A percentile compares a stretch with the other conserved stretches of the same genome.
Conservation (phyloP, 2,888 invertebrate genomes). For the Ennomos erosarius region DNA sequence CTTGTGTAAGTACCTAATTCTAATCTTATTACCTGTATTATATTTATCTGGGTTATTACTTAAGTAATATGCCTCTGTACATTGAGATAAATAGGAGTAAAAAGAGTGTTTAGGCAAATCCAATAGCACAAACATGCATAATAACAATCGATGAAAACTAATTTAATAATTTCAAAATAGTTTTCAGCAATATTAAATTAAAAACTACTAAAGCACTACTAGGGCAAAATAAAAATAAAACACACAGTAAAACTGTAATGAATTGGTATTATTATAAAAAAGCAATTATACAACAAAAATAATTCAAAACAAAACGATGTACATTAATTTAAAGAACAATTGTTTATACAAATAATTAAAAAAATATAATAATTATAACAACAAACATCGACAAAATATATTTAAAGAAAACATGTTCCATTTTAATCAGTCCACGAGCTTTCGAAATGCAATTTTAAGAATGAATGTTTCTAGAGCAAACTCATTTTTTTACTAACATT, state of each 20-base stretch:
- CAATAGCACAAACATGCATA: slow-evolving; percentile 75
- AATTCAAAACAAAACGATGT: slow-evolving; percentile 91
- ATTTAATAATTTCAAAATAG: slow-evolving; percentile 59
- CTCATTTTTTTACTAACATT: slow-evolving; percentile 67
- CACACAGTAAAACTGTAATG: slow-evolving; percentile 89
- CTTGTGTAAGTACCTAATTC: too few species aligned
- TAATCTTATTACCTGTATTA: too few species aligned
- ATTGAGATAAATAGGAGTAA: neutral
- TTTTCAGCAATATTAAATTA: slow-evolving; percentile 50
- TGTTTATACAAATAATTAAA: slow-evolving; percentile 89
- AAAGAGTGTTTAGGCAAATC: slow-evolving; percentile 43
- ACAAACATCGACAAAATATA: slow-evolving; percentile 86
- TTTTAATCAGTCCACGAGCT: slow-evolving; percentile 80
- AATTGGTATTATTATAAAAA: slow-evolving; percentile 90
- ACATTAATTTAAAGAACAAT: slow-evolving; percentile 91
- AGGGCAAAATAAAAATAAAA: slow-evolving; percentile 83
- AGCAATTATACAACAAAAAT: slow-evolving; percentile 91
- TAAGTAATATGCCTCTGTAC: neutral
- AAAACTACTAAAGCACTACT: slow-evolving; percentile 68
- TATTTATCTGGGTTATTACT: too few species aligned
- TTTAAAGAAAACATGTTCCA: slow-evolving; percentile 84
- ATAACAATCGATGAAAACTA: slow-evolving; percentile 53
- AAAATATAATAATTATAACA: slow-evolving; percentile 87
- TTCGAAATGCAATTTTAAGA: slow-evolving; percentile 84
- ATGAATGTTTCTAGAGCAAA: slow-evolving; percentile 69